These are phyloP conservation scores for Buphagus erythrorhynchus DNA, from an alignment of 2,797 vertebrate species.

Conservation along the genomic window DNA sequence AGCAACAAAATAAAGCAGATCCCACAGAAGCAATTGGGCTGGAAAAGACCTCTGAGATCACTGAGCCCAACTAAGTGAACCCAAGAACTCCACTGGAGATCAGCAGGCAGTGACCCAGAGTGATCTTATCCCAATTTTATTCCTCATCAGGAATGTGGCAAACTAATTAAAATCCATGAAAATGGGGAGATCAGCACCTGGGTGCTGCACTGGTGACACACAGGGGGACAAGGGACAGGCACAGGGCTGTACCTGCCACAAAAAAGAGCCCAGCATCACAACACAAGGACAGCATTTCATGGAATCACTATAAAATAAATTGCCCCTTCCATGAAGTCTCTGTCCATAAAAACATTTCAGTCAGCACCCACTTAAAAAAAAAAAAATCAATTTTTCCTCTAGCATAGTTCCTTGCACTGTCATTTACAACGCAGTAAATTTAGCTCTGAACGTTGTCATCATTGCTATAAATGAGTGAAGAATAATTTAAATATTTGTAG, in stretches of 20 bases:
- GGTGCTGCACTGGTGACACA: neutral
- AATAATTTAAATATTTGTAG: neutral
- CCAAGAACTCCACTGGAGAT: neutral
- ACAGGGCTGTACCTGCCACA: neutral
- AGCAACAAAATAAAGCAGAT: neutral
- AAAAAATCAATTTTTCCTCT: neutral
- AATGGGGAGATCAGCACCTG: neutral
- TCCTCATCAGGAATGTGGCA: neutral
- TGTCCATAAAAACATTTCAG: neutral
- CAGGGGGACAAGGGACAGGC: neutral
- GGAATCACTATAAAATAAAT: neutral
- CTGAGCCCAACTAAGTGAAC: accelerated
- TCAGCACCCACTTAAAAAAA: neutral
- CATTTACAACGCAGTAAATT: neutral
- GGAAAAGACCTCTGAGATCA: neutral
- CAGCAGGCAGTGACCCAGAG: neutral
- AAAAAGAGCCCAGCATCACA: accelerated
- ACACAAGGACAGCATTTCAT: neutral
- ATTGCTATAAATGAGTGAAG: slow-evolving; percentile 7
- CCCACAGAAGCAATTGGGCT: neutral
- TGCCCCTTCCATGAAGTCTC: neutral
- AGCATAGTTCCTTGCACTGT: neutral
- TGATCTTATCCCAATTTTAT: neutral
- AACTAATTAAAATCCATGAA: neutral
- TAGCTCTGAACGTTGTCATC: neutral